Conservation (phyloP, 2,113 vertebrate genomes). For the Thymallus thymallus region DNA sequence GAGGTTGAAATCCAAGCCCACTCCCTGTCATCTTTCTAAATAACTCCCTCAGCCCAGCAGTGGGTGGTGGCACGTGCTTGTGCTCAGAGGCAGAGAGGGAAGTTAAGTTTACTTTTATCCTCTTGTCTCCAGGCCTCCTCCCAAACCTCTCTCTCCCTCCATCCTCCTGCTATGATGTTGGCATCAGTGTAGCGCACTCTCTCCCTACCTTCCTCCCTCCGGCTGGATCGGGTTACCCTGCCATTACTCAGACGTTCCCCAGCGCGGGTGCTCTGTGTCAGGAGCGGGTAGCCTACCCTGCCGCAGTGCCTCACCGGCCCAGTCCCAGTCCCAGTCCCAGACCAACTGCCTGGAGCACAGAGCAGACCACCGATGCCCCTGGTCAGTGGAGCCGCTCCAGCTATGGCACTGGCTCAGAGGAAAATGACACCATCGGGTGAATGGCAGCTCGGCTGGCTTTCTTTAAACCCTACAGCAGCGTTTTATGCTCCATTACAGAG, state of each 20-base stretch:
- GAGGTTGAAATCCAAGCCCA: slow-evolving; percentile 51
- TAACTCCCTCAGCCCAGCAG: slow-evolving; percentile 36
- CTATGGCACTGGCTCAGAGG: slow-evolving; percentile 43
- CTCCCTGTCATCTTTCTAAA: slow-evolving; percentile 38
- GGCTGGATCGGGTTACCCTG: slow-evolving; percentile 68
- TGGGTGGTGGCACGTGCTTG: slow-evolving; percentile 30
- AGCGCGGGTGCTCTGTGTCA: slow-evolving; percentile 57
- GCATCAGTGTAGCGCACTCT: slow-evolving; percentile 53
- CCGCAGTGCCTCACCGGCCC: slow-evolving; percentile 50
- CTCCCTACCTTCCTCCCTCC: slow-evolving; percentile 33
- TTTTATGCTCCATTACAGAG: neutral
- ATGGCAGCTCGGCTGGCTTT: slow-evolving; percentile 17
- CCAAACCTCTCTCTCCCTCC: slow-evolving; percentile 26
- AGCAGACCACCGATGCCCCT: slow-evolving; percentile 70
- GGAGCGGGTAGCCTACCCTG: slow-evolving; percentile 41
- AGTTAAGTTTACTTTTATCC: slow-evolving; percentile 45
- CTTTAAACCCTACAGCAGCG: slow-evolving; percentile 23
- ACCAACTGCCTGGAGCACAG: slow-evolving; percentile 42
- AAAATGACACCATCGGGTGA: slow-evolving; percentile 49
- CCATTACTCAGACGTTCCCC: slow-evolving; percentile 73
- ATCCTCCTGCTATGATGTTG: slow-evolving; percentile 63
- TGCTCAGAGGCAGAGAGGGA: slow-evolving; percentile 20
- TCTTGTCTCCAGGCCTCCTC: slow-evolving; percentile 44
- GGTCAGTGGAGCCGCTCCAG: slow-evolving; percentile 63
- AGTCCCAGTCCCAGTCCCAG: slow-evolving; percentile 44